Base-by-base conservation (phyloP, 2,797 vertebrate genomes). In the Betta splendens region DNA sequence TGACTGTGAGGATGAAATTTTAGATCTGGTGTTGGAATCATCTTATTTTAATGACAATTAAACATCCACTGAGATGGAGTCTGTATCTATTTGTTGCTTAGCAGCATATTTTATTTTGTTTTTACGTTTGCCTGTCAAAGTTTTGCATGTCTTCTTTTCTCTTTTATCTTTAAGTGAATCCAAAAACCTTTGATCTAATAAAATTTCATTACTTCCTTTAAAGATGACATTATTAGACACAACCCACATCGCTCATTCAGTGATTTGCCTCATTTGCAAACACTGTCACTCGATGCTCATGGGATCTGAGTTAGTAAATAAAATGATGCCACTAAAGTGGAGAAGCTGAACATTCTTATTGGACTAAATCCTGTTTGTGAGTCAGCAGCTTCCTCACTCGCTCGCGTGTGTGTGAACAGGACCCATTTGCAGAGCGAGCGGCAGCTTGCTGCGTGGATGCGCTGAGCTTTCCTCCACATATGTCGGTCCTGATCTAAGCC, bases 401-500 rank as follows among this genome's bases (percentile, higher is more conserved):
- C 10, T 2, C 3, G 1, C 33, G 17, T 64, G n/a, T 17, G 2
- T 40, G 6, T 44, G 20, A 25, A 39, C 16, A 32, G 5, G 29
- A 38, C 52, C 9, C 23, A n/a, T 25, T 39, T 21, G 2, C 17
- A 43, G 38, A 40, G 52, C 18, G 3, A 38, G 28, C 64, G 81
- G 40, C 64, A 54, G 46, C 59, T 56, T 70, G 15, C 73, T 83
- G 87, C 79, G 84, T 78, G 1, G 11, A 73, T 75, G 85, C 77
- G 79, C 77, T 57, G 86, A 88, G 89, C 88, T 82, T 7, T 39
- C 69, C 61, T 88, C 84, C 90, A 91, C 91, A 92, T 92, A 87
- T 91, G 92, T 87, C 90, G 75, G 86, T 77, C 80, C 84, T 88
- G 89, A 85, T 80, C 85, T 90, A 92, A 92, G 91, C 89, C 90